Conservation (phyloP, 1,140 invertebrate genomes). For the Cyclargus thomasi region DNA sequence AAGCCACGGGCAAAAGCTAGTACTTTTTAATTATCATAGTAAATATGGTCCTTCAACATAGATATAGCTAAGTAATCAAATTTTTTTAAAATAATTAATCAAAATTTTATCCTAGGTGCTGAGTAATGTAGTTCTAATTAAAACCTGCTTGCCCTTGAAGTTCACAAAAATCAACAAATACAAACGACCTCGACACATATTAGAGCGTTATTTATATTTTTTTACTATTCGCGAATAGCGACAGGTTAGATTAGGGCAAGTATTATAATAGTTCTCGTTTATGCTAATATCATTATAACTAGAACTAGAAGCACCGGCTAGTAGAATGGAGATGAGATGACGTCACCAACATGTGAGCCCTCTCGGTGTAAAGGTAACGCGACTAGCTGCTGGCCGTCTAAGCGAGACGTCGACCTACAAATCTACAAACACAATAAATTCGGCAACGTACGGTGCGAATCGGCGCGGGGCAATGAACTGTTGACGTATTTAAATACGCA, state of each 20-base stretch:
- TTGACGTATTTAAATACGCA: conserved; percentile 69
- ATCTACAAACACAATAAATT: conserved; percentile 74
- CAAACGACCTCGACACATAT: conserved; percentile 65
- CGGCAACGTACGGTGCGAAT: conserved; percentile 65
- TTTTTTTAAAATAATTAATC: too few relatives aligned
- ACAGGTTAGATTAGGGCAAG: conserved; percentile 67
- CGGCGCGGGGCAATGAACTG: conserved; percentile 66
- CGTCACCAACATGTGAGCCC: conserved; percentile 63
- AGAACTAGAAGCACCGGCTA: conserved; percentile 69
- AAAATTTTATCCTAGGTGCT: background rate
- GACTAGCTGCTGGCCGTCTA: conserved; percentile 26
- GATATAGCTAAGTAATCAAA: too few relatives aligned
- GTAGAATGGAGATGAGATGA: conserved; percentile 53
- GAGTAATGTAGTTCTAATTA: too few relatives aligned
- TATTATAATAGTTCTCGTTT: conserved; percentile 63
- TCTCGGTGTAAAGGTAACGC: conserved; percentile 54
- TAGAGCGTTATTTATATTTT: conserved; percentile 37
- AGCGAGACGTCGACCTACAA: conserved; percentile 62
- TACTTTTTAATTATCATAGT: too few relatives aligned
- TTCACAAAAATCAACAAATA: conserved; percentile 64
- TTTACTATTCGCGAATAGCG: conserved; percentile 55
- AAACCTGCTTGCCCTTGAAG: conserved; percentile 50
- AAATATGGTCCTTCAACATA: too few relatives aligned
- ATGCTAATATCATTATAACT: conserved; percentile 55
- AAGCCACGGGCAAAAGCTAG: too few relatives aligned